Base-by-base conservation (phyloP, 2,888 invertebrate species). In the Encarsia formosa region DNA sequence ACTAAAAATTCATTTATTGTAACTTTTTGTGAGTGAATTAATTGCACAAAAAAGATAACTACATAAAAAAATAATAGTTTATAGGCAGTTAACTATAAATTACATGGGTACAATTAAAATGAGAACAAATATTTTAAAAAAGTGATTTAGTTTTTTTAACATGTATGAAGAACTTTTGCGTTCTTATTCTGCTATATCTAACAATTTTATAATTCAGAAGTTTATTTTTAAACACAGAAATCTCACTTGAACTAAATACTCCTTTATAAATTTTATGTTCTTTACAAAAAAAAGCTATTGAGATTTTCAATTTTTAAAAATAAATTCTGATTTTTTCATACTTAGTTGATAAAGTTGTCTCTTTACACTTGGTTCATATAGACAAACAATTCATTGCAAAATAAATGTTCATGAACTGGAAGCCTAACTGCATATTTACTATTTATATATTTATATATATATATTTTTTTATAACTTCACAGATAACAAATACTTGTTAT, bases 361-460 rank as follows among this genome's bases (percentile, higher is more conserved):
- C 31, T 13, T 20, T n/a, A 3, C n/a, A n/a, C n/a, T n/a, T n/a
- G n/a, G n/a, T n/a, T n/a, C n/a, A n/a, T n/a, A 32, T 37, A 13
- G 43, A 44, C 39, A 47, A 48, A 49, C 48, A 46, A 52, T 56
- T 52, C 49, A 52, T 41, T 26, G 44, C 42, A 52, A 52, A 49
- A 24, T 45, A 49, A 56, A 22, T 20, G 20, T 41, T 6, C 45
- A 54, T 44, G 45, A 52, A 56, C 37, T 45, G 56, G 56, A 56
- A 56, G 56, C 46, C 41, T 45, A 29, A 52, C 41, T 46, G 22
- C 31, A 48, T 23, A 39, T 40, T 46, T 41, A 43, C 37, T 51
- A 51, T 52, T 39, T 15, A 45, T 45, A 45, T 16, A 16, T 42
- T 42, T n/a, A 13, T 38, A 9, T 16, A 19, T 19, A 46, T 20